phyloP scores from a whole-genome alignment of 1,140 invertebrate genomes.

The Cyclina sinensis region DNA sequence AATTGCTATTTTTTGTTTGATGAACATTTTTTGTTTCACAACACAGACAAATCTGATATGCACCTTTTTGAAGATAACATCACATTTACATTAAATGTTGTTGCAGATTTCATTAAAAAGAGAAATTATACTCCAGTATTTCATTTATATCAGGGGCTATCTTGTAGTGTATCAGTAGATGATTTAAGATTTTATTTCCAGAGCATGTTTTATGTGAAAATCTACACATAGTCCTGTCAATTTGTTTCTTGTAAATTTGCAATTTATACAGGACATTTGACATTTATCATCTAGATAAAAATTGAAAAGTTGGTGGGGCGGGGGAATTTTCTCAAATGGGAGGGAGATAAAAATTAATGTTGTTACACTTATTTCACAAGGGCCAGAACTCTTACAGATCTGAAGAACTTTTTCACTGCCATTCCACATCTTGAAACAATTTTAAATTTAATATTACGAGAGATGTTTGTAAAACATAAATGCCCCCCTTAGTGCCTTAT shows the following conservation, averaged over 20 bases:
- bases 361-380: neutral
- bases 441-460: too few relatives aligned
- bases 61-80: neutral
- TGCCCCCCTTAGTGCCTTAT: too few relatives aligned
- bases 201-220: neutral
- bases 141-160: constrained; percentile 1
- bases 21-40: neutral
- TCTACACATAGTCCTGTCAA: neutral
- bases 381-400: too few relatives aligned
- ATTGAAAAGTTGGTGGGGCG: neutral
- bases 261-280: neutral
- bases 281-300: neutral
- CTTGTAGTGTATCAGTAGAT: neutral
- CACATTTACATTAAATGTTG: constrained; percentile 9
- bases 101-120: constrained; percentile 23
- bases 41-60: constrained; percentile 7
- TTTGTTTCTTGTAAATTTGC: neutral
- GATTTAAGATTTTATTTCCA: neutral
- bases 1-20: neutral
- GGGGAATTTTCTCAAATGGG: neutral
- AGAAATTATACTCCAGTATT: neutral
- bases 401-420: too few relatives aligned
- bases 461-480: too few relatives aligned
- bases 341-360: neutral
- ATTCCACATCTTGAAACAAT: too few relatives aligned